These are phyloP conservation scores for Upupa epops DNA, from an alignment of 2,113 vertebrate species.

Conservation along the genomic window DNA sequence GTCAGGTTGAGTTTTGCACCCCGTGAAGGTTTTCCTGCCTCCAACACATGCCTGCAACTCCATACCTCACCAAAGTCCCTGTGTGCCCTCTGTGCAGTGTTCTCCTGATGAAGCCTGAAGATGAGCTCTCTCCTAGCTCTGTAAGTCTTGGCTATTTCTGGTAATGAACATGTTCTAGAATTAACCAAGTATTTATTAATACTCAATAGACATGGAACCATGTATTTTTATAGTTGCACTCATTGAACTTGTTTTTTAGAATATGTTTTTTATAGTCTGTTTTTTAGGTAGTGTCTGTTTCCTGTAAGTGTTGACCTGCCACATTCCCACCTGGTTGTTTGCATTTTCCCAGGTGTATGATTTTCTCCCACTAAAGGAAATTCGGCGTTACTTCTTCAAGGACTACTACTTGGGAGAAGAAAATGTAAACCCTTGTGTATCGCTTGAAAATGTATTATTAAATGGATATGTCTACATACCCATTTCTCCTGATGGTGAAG, in stretches of 20 bases:
- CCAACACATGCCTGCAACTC: slow-evolving; percentile 64
- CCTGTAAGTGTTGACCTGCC: neutral
- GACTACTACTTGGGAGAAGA: slow-evolving; percentile 14
- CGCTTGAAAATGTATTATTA: neutral
- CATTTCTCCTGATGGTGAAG: slow-evolving; percentile 1
- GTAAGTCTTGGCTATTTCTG: slow-evolving; percentile 44
- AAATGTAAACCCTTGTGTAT: slow-evolving; percentile 1
- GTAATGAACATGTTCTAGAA: neutral
- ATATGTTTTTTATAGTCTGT: neutral
- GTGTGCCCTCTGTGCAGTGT: slow-evolving; percentile 86
- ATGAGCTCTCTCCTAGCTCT: slow-evolving; percentile 71
- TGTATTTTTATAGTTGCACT: neutral
- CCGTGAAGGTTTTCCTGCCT: slow-evolving; percentile 76
- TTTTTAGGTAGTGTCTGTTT: neutral
- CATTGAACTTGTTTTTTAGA: neutral
- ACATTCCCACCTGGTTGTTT: neutral
- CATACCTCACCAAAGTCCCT: slow-evolving; percentile 77
- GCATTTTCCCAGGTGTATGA: slow-evolving; percentile 62
- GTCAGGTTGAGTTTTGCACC: slow-evolving; percentile 76
- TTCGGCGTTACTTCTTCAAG: slow-evolving; percentile 31
- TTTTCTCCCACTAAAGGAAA: slow-evolving; percentile 64
- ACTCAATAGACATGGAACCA: neutral
- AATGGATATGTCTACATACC: slow-evolving; percentile 60
- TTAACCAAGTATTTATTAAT: neutral
- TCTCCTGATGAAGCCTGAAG: slow-evolving; percentile 78